Conservation (phyloP, 2,113 vertebrate genomes). For the Plestiodon gilberti region DNA sequence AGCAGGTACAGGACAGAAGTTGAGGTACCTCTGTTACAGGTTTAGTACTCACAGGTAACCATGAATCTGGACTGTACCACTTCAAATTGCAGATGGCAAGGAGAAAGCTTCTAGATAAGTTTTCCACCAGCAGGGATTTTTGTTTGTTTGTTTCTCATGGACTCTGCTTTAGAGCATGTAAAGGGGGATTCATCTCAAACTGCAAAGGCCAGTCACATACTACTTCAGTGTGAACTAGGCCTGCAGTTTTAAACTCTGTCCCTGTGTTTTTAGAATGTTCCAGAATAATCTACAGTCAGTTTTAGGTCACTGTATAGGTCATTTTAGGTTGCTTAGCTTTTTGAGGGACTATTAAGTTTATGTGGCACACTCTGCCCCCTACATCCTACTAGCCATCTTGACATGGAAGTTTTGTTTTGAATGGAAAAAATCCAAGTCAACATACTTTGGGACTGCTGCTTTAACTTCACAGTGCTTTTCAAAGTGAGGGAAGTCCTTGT, state of each 20-base stretch:
- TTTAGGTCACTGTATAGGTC: not conserved
- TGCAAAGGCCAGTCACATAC: too few relatives aligned
- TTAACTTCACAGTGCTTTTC: too few relatives aligned
- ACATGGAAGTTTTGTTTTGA: not conserved
- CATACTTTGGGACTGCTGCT: too few relatives aligned
- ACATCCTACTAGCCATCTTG: too few relatives aligned
- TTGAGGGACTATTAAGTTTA: not conserved
- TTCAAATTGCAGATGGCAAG: not conserved
- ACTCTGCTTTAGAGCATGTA: too few relatives aligned
- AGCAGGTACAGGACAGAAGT: not conserved
- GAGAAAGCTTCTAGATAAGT: too few relatives aligned
- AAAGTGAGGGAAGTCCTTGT: too few relatives aligned
- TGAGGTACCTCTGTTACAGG: not conserved
- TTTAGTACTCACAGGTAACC: not conserved
- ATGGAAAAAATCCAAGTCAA: too few relatives aligned
- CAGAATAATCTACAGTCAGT: not conserved
- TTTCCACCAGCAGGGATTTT: too few relatives aligned
- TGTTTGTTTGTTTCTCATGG: too few relatives aligned
- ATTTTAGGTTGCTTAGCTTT: not conserved
- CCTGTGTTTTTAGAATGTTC: not conserved
- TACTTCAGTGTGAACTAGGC: too few relatives aligned
- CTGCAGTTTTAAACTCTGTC: too few relatives aligned
- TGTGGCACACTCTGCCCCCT: not conserved
- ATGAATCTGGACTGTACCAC: not conserved
- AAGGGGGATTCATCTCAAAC: not conserved